Percentiles rank a stretch among this genome's conserved stretches.
Evolutionary conservation across 1,140 invertebrate species (phyloP).

Genomic region (Pantala flavescens): DNA sequence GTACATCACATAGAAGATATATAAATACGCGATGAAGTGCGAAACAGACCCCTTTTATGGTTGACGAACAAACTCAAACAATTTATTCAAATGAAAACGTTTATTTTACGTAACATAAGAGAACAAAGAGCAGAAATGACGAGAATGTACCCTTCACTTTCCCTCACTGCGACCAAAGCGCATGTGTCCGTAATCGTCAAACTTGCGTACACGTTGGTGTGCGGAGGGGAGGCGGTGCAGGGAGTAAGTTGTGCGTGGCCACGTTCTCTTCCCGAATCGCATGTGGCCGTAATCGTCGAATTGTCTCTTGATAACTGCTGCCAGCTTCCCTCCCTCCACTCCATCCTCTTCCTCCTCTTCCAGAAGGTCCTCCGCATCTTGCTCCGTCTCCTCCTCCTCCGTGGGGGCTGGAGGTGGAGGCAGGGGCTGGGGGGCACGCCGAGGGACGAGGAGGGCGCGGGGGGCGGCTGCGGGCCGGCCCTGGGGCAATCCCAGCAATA

Average conservation of each 20-base stretch:
- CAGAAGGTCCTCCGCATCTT: not conserved
- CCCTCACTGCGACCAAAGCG: conserved; percentile 43
- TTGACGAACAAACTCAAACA: no score
- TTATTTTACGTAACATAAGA: no score
- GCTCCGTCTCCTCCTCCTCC: not conserved
- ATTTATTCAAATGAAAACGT: no score
- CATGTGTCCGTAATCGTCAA: conserved; percentile 59
- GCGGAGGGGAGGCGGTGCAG: conserved; percentile 21
- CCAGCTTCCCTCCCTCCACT: not conserved
- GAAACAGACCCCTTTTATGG: no score
- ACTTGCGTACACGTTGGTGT: conserved; percentile 37
- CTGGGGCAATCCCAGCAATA: not conserved
- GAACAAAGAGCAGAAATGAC: no score
- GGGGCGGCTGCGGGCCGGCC: not conserved
- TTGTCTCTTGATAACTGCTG: conserved; percentile 35
- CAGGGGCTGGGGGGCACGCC: not conserved
- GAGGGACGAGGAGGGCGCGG: not conserved
- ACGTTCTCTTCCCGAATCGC: conserved; percentile 44
- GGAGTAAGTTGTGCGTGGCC: conserved; percentile 24
- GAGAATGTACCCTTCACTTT: no score
- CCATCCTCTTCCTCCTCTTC: not conserved
- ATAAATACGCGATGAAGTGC: no score
- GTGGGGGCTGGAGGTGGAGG: not conserved
- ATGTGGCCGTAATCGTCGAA: conserved; percentile 55
- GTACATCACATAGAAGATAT: no score